A percentile compares a stretch with the other conserved stretches of the same genome.
Conservation (phyloP, 1,140 invertebrate species). For the Lepidurus packardi region DNA sequence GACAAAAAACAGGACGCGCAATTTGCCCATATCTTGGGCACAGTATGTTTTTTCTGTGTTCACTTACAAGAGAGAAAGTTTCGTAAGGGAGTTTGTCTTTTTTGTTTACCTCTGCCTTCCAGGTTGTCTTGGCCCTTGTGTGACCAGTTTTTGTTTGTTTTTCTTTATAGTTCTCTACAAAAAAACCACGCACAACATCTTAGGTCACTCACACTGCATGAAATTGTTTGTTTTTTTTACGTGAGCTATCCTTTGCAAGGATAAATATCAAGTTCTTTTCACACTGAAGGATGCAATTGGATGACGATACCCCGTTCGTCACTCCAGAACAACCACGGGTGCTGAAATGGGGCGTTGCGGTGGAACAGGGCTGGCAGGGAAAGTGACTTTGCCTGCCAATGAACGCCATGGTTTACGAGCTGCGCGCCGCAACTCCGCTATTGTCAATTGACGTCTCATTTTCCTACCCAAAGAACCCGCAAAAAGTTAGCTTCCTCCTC, state of each 20-base stretch:
- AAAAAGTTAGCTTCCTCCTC: slow-evolving; percentile 32
- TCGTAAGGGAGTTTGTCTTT: neutral
- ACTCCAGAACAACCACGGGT: neutral
- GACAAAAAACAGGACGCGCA: neutral
- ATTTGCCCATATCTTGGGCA: slow-evolving; percentile 2
- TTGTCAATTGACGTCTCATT: slow-evolving; percentile 70
- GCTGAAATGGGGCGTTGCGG: slow-evolving; percentile 17
- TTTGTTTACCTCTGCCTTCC: neutral
- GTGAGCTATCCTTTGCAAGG: slow-evolving; percentile 15
- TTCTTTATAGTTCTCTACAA: neutral
- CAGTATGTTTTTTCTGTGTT: neutral
- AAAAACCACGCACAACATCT: neutral
- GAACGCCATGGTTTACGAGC: slow-evolving; percentile 82
- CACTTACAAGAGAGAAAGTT: neutral
- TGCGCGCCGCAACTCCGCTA: slow-evolving; percentile 73
- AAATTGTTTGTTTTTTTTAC: slow-evolving; percentile 15
- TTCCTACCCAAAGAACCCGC: slow-evolving; percentile 55
- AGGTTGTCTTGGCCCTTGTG: neutral
- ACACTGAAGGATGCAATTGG: neutral
- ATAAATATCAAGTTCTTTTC: slow-evolving; percentile 3
- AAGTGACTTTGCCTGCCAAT: slow-evolving; percentile 24
- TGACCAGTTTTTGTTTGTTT: neutral
- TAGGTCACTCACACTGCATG: neutral
- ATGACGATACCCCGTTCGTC: neutral
- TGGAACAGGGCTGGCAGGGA: neutral